These are phyloP conservation scores for Didymodactylos carnosus DNA, from an alignment of 2,888 invertebrate genomes.

Conservation along the genomic window DNA sequence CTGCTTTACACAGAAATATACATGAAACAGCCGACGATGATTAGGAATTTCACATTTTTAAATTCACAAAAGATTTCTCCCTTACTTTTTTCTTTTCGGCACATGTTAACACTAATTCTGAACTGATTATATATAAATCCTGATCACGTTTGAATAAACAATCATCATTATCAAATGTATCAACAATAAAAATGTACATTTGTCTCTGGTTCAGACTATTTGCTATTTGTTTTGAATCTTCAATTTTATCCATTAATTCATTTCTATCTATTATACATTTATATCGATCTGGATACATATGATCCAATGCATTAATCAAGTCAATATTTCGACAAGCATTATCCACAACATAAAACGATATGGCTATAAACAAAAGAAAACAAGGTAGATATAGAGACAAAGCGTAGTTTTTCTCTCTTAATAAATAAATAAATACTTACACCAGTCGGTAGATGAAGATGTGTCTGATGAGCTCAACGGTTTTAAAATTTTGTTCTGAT, in stretches of 20 bases:
- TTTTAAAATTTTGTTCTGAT: too few species aligned
- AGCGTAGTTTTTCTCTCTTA: not conserved
- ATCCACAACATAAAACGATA: not conserved
- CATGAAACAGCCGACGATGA: too few species aligned
- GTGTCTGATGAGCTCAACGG: too few species aligned
- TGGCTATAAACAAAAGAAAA: not conserved
- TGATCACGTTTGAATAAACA: not conserved
- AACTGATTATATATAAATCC: not conserved
- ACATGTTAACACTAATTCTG: not conserved
- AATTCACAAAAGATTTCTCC: too few species aligned
- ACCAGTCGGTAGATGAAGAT: not conserved
- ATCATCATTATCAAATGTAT: not conserved
- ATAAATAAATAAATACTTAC: too few species aligned
- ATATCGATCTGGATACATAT: not conserved
- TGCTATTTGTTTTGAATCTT: too few species aligned
- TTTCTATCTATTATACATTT: not conserved
- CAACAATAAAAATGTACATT: not conserved
- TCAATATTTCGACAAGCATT: not conserved
- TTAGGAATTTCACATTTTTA: too few species aligned
- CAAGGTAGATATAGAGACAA: not conserved
- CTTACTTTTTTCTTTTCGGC: not conserved
- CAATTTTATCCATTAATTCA: too few species aligned
- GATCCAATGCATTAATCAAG: not conserved
- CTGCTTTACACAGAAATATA: too few species aligned
- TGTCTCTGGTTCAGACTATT: too few species aligned